Evolutionary conservation across 53 echinoderm and acorn worm genomes (phyloP), one percentile per base, ranked within the genome.

Genomic region (Antedon mediterranea): DNA sequence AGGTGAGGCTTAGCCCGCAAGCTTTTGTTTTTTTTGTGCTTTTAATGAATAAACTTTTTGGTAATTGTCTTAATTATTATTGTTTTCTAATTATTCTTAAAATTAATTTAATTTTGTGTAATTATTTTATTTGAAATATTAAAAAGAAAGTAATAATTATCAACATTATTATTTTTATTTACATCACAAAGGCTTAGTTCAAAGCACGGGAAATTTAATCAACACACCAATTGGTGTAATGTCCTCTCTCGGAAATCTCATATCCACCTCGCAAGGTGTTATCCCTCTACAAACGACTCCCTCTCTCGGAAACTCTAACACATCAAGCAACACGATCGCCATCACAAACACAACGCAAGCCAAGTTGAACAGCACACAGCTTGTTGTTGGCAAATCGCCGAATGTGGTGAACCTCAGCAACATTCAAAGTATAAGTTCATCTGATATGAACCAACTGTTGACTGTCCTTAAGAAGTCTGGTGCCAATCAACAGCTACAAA

Each of bases 171-270:
- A 37, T 4, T 4, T 37, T 37, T 37, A 37, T 37, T 37, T 37
- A 37, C 37, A 37, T 37, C 37, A 37, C 4, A 37, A 57, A 57
- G 57, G 57, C 23, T 57, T 57, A 23, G 57, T 57, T 57, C 57
- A 57, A 57, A 57, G 20, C 23, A 18, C 57, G 23, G 23, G 15
- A 8, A 57, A 57, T 43, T 34, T 83, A 79, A 79, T 79, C 88
- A 84, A 84, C 77, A 78, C 79, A 3, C 91, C 85, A 34, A 88
- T 82, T 28, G 85, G 85, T 29, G 76, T 85, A 29, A 82, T 86
- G 86, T 82, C 86, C 14, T 82, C 82, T n/a, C 78, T 86, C 28
- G 27, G 82, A 11, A 75, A 80, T 3, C 77, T 78, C 37, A n/a
- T 76, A 20, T 76, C 86, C 0, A 30, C 41, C 9, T 9, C 77